A percentile compares a stretch with the other conserved stretches of the same genome.
Evolutionary conservation across 2,888 invertebrate species (phyloP).

Genomic region (Pachymerium ferrugineum): DNA sequence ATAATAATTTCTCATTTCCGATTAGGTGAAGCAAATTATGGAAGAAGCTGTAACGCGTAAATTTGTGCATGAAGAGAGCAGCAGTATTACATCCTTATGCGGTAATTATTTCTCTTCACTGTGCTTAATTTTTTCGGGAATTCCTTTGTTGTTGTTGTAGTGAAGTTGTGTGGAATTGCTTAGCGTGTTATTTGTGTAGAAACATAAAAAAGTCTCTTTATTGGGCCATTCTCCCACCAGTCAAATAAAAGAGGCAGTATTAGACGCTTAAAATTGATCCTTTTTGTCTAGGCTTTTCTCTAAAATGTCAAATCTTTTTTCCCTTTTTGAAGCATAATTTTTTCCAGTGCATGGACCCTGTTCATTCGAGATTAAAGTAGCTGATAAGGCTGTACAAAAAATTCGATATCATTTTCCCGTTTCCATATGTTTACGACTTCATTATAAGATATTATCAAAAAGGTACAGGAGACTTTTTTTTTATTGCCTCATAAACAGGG

Average conservation of each 20-base stretch:
- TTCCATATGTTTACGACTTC: too few relatives aligned
- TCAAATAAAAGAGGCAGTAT: not conserved
- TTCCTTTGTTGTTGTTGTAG: not conserved
- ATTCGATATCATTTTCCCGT: too few relatives aligned
- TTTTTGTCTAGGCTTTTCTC: not conserved
- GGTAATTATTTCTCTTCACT: conserved; percentile 49
- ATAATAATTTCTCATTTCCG: conserved; percentile 23
- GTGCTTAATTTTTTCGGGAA: not conserved
- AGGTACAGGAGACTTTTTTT: too few relatives aligned
- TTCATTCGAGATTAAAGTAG: too few relatives aligned
- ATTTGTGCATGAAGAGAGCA: conserved; percentile 86
- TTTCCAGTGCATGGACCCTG: too few relatives aligned
- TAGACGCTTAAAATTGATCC: not conserved
- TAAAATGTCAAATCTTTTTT: not conserved
- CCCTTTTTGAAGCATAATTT: too few relatives aligned
- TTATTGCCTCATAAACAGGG: too few relatives aligned
- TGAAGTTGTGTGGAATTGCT: not conserved
- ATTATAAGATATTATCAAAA: too few relatives aligned
- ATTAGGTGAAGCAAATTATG: conserved; percentile 87
- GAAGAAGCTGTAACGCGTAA: conserved; percentile 91
- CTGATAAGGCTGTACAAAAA: too few relatives aligned
- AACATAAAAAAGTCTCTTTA: not conserved
- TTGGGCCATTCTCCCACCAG: not conserved
- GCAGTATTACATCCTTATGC: conserved; percentile 83
- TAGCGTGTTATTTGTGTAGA: not conserved